Evolutionary conservation across 2,113 vertebrate genomes (phyloP).

Genomic region (Corynorhinus townsendii): DNA sequence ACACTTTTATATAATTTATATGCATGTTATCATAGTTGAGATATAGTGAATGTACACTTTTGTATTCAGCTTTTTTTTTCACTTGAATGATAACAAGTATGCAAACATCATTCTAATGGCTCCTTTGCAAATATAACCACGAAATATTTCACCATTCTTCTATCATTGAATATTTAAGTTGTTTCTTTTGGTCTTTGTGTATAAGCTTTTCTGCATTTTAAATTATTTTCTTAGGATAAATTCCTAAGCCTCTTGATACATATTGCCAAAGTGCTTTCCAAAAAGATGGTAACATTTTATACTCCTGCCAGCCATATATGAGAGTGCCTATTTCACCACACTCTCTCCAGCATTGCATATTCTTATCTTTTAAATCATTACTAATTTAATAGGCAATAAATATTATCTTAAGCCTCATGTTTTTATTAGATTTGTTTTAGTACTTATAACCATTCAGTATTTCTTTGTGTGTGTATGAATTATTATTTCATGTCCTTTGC

Average conservation of each 20-base stretch:
- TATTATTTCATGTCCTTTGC: slow-evolving; percentile 1
- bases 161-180: neutral
- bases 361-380: slow-evolving; percentile 26
- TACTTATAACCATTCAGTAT: neutral
- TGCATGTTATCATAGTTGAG: neutral
- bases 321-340: neutral
- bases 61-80: slow-evolving; percentile 8
- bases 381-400: slow-evolving; percentile 27
- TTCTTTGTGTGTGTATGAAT: slow-evolving; percentile 7
- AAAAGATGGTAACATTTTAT: slow-evolving; percentile 7
- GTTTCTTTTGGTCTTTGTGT: neutral
- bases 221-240: slow-evolving; percentile 27
- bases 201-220: slow-evolving; percentile 39
- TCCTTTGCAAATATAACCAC: neutral
- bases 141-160: neutral
- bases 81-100: neutral
- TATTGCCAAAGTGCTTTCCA: neutral
- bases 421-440: slow-evolving; percentile 38
- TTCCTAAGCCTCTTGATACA: slow-evolving; percentile 22
- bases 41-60: neutral
- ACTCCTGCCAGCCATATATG: neutral
- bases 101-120: neutral
- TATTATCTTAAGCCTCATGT: slow-evolving; percentile 1
- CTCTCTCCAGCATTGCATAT: neutral
- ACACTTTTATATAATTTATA: neutral